phyloP scores from a whole-genome alignment of 2,797 vertebrate species.

The Galagoides demidoff region DNA sequence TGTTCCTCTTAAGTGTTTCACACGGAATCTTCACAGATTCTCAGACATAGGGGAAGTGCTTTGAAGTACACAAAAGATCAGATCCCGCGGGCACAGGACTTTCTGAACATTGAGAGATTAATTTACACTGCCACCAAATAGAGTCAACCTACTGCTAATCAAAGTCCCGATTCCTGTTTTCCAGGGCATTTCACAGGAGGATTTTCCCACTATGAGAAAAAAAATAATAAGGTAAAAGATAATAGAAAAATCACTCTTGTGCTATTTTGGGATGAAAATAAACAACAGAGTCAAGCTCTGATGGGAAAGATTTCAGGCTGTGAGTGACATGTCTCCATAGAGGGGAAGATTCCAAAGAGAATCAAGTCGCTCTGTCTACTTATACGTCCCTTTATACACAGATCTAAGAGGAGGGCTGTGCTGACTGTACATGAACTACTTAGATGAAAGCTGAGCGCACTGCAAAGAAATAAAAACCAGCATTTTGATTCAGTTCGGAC shows the following conservation, averaged over 20 bases:
- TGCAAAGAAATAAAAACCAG: neutral
- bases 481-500: neutral
- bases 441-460: neutral
- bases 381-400: neutral
- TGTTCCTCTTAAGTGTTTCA: slow-evolving; percentile 52
- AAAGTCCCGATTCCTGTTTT: slow-evolving; percentile 70
- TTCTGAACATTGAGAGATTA: slow-evolving; percentile 62
- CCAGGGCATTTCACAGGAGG: slow-evolving; percentile 78
- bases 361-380: neutral
- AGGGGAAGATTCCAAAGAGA: neutral
- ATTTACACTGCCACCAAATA: slow-evolving; percentile 66
- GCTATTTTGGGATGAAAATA: slow-evolving; percentile 68
- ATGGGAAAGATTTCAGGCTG: neutral
- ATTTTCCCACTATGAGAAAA: slow-evolving; percentile 54
- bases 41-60: slow-evolving; percentile 27
- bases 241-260: slow-evolving; percentile 65
- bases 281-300: slow-evolving; percentile 28
- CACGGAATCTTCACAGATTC: slow-evolving; percentile 47
- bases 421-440: neutral
- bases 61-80: slow-evolving; percentile 66
- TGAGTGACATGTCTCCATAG: neutral
- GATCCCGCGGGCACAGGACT: slow-evolving; percentile 59
- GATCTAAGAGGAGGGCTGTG: neutral
- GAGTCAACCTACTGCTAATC: slow-evolving; percentile 71
- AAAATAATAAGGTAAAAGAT: slow-evolving; percentile 46